Base-by-base conservation (phyloP, 2,888 invertebrate genomes). In the Erebia ligea region DNA sequence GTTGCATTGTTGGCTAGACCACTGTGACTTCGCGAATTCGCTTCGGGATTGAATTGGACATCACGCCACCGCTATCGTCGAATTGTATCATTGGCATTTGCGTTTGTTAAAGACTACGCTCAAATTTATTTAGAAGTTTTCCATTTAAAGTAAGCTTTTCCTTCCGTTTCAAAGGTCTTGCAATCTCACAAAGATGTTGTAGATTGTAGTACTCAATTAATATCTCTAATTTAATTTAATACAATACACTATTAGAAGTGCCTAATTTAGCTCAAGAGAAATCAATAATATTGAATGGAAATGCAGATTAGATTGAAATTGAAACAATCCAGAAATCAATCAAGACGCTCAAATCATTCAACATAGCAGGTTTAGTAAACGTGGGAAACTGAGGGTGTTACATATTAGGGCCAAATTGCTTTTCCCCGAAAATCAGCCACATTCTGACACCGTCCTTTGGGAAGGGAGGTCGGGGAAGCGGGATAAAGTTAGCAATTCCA, bases 401-500 rank as follows among this genome's bases (percentile, higher is more conserved):
- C 83, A 88, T 89, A 89, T 88, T 86, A 86, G 83, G 81, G 75
- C 82, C 82, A 85, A 88, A 88, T 89, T 89, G 85, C 82, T 85
- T 84, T 84, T 78, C 82, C 78, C 80, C 80, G 79, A 84, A 86
- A 88, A 86, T 83, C 78, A 78, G 77, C 82, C 86, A 85, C 84
- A 86, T 77, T 83, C 78, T 77, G 72, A 70, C 75, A 68, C 76
- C 82, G 81, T 86, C 87, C 86, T 86, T 78, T 78, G 86, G 84
- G 69, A 75, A 71, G 74, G 68, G 67, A 69, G 65, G 74, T 77
- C 74, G 73, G 73, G 78, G 79, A 76, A 73, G 77, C 15, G 78
- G 82, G 80, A 81, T 82, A 80, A 88, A 90, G 88, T 91, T 90
- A 81, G 84, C 86, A 91, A 91, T 89, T 91, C 86, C 81, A 76